Evolutionary conservation across 2,113 vertebrate species (phyloP).

Genomic region (Chaetorhynchus papuensis): DNA sequence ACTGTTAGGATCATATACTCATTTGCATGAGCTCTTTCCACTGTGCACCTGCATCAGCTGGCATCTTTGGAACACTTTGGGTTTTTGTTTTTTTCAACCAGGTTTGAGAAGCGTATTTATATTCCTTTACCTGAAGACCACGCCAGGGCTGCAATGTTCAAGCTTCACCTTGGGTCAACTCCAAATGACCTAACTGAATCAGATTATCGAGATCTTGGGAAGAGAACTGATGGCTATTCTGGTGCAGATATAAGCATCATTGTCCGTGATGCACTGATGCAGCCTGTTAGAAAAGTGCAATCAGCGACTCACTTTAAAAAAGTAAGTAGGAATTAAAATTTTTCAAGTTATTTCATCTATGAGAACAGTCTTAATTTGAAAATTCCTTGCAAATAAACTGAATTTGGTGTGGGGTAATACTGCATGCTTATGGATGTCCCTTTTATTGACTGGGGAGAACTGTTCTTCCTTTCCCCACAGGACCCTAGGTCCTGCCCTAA

Average conservation of each 20-base stretch:
- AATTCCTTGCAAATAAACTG: not conserved
- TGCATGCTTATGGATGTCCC: not conserved
- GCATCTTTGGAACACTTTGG: not conserved
- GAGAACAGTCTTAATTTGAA: not conserved
- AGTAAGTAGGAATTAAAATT: conserved; percentile 62
- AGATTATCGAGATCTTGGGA: conserved; percentile 86
- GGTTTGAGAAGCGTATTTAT: conserved; percentile 98
- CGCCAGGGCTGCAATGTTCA: conserved; percentile 91
- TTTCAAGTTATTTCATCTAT: not conserved
- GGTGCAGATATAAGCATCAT: conserved; percentile 93
- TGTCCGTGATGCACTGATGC: conserved; percentile 94
- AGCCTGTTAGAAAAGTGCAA: conserved; percentile 95
- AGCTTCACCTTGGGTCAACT: conserved; percentile 88
- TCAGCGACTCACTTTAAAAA: conserved; percentile 95
- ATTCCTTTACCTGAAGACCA: conserved; percentile 95
- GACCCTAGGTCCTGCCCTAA: rapidly evolving
- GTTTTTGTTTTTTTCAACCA: conserved; percentile 43
- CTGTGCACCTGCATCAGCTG: not conserved
- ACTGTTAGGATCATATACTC: not conserved
- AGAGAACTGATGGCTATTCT: conserved; percentile 88
- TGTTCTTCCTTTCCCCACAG: not conserved
- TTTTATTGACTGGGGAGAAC: not conserved
- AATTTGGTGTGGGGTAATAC: not conserved
- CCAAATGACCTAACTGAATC: conserved; percentile 79
- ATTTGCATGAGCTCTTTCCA: not conserved